phyloP scores from a whole-genome alignment of 2,888 invertebrate species.

The Physocephala rufipes region DNA sequence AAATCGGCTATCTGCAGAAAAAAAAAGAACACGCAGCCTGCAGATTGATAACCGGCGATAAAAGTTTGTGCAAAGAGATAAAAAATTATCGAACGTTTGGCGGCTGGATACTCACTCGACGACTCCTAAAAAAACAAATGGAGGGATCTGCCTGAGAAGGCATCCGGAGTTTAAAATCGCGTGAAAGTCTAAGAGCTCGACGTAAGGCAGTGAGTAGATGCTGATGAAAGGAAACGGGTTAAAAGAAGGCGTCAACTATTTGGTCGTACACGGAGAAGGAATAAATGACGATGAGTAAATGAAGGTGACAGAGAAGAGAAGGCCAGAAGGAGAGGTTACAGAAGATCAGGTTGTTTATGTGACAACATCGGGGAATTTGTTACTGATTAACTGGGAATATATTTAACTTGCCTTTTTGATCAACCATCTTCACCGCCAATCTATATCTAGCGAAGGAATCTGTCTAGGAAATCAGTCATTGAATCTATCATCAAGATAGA shows the following conservation, averaged over 20 bases:
- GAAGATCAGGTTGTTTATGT: conserved; percentile 36
- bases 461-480: neutral
- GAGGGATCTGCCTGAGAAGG: neutral
- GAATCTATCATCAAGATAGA: neutral
- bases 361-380: conserved; percentile 42
- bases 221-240: neutral
- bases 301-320: neutral
- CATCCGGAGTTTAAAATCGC: no score
- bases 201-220: neutral
- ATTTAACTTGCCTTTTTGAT: conserved; percentile 46
- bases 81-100: conserved; percentile 14
- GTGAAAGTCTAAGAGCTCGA: no score
- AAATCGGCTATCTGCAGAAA: neutral
- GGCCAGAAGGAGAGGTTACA: neutral
- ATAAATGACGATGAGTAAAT: neutral
- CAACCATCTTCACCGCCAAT: conserved; percentile 51
- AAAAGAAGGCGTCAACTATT: neutral
- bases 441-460: conserved; percentile 40
- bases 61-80: conserved; percentile 26
- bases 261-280: neutral
- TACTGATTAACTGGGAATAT: conserved; percentile 40
- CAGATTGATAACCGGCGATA: conserved; percentile 29
- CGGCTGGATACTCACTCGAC: conserved; percentile 14
- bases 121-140: conserved; percentile 18
- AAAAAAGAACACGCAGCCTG: conserved; percentile 10